Base-by-base conservation (phyloP, 1,140 invertebrate genomes). In the Atopsyche davidsoni region DNA sequence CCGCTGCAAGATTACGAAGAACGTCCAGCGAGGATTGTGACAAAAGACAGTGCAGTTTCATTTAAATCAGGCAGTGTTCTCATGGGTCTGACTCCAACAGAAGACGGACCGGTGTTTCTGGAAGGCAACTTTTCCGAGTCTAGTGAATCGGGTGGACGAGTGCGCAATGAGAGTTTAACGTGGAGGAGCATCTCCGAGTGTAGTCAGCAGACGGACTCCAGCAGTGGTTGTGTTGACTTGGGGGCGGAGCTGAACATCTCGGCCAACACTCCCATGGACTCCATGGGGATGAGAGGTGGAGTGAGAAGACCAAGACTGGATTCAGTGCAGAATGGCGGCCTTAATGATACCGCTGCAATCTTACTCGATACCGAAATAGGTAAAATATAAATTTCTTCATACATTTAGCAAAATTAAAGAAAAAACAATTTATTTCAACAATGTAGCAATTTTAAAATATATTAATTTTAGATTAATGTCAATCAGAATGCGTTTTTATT, bases 151-250 rank as follows among this genome's bases (percentile, higher is more conserved):
- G 43, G 23, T 4, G 36, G 55, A 6, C 21, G 55, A 17, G 42
- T 35, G 1, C 31, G 55, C 13, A 49, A 51, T 18, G 55, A 57
- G 13, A 57, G 51, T 54, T 68, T 71, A 44, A 70, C 67, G 1
- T 71, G 69, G 67, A 60, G 70, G 0, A 71, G 69, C 2, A 58
- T 71, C 36, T 73, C 70, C 0, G 70, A 73, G 39, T 70, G 68
- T 1, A 68, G 66, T 59, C 70, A 71, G 57, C 70, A 72, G 28
- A 60, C 57, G 36, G 52, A 56, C 38, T 72, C 69, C 14, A 70
- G 65, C 3, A 67, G 63, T 19, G 68, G 69, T 1, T 59, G 55
- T 9, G 69, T 71, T 54, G 70, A 70, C 40, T 59, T 70, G n/a
- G 60, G 60, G 10, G 65, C 62, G 24, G 57, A 57, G 43, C 35